A percentile compares a stretch with the other conserved stretches of the same genome.
These are phyloP conservation scores for Incurvaria masculella DNA, from an alignment of 2,888 invertebrate species.

Conservation along the genomic window DNA sequence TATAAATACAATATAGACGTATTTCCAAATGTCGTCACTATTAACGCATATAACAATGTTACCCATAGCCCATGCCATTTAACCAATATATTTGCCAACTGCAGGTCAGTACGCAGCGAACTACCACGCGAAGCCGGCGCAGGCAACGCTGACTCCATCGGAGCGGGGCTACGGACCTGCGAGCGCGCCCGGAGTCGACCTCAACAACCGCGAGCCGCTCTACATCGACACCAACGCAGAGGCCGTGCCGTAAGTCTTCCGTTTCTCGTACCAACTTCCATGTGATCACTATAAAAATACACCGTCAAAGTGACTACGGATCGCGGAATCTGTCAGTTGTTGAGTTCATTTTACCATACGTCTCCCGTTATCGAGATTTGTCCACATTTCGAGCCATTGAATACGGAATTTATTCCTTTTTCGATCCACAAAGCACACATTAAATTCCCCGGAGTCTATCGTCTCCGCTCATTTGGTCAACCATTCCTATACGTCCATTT, in stretches of 20 bases:
- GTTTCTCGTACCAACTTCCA: constrained; percentile 2
- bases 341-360: neutral
- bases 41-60: too few relatives aligned
- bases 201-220: constrained; percentile 68
- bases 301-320: constrained; percentile 6
- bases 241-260: constrained; percentile 73
- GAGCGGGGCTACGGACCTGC: constrained; percentile 48
- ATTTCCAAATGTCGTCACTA: too few relatives aligned
- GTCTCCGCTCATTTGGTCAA: too few relatives aligned
- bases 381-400: too few relatives aligned
- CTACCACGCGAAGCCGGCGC: constrained; percentile 32
- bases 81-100: too few relatives aligned
- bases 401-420: too few relatives aligned
- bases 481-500: too few relatives aligned
- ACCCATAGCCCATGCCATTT: too few relatives aligned
- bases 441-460: too few relatives aligned
- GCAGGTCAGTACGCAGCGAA: neutral
- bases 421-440: too few relatives aligned
- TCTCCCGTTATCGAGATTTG: too few relatives aligned
- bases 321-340: neutral
- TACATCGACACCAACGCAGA: constrained; percentile 87
- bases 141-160: constrained; percentile 29
- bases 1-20: too few relatives aligned
- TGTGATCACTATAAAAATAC: neutral
- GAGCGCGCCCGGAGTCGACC: constrained; percentile 38